These are phyloP conservation scores for Leucophora obtusa DNA, from an alignment of 2,888 invertebrate species.

Conservation along the genomic window DNA sequence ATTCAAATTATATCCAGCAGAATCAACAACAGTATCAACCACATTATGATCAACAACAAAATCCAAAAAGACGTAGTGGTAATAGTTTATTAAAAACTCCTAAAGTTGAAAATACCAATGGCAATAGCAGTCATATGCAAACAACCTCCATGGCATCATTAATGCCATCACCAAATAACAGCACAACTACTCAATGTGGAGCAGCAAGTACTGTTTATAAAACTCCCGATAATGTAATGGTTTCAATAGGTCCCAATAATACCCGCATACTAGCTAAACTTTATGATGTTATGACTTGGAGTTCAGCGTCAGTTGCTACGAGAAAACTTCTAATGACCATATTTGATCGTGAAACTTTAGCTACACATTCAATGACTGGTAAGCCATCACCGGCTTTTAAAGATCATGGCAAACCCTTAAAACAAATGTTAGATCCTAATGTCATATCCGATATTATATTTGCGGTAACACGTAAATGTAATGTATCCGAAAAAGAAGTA, in stretches of 20 bases:
- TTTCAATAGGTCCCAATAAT: constrained; percentile 77
- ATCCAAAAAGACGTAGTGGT: constrained; percentile 15
- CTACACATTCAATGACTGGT: constrained; percentile 83
- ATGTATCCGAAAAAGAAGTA: constrained; percentile 81
- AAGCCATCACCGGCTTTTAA: constrained; percentile 81
- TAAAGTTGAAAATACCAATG: neutral
- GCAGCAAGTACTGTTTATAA: neutral
- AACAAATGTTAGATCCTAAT: constrained; percentile 79
- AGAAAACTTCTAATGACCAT: constrained; percentile 80
- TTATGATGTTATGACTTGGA: constrained; percentile 81
- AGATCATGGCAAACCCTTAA: constrained; percentile 74
- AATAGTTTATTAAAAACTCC: constrained; percentile 25
- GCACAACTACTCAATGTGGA: neutral
- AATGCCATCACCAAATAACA: neutral
- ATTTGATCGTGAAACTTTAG: constrained; percentile 81
- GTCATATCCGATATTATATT: constrained; percentile 81
- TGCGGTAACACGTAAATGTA: constrained; percentile 80
- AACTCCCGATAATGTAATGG: constrained; percentile 67
- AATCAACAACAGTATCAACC: neutral
- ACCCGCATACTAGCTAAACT: constrained; percentile 78
- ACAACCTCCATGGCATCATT: constrained; percentile 5
- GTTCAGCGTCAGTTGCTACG: constrained; percentile 80
- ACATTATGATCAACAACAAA: neutral
- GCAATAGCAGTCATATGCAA: neutral
- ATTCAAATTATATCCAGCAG: neutral